Conservation (phyloP, 2,113 vertebrate genomes). For the Felis catus region F.catus_Fca126_mat1.0 CM031419.1:131376501-131377000, state of each 20-base stretch:
- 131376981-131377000: neutral
- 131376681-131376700: neutral
- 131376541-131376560: no score
- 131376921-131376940: neutral
- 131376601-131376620: no score
- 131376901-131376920: rapidly evolving
- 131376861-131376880: neutral
- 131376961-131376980: neutral
- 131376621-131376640: neutral
- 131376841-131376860: neutral
- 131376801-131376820: neutral
- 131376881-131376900: neutral
- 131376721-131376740: neutral
- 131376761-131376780: neutral
- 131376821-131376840: neutral
- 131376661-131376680: neutral
- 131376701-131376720: neutral
- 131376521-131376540: no score
- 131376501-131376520: no score
- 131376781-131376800: neutral
- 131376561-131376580: no score
- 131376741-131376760: neutral
- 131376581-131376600: no score
- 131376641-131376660: neutral
- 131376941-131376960: neutral